These are phyloP conservation scores for Ormyrus nitidulus DNA, from an alignment of 2,888 invertebrate genomes.

Conservation along the genomic window DNA sequence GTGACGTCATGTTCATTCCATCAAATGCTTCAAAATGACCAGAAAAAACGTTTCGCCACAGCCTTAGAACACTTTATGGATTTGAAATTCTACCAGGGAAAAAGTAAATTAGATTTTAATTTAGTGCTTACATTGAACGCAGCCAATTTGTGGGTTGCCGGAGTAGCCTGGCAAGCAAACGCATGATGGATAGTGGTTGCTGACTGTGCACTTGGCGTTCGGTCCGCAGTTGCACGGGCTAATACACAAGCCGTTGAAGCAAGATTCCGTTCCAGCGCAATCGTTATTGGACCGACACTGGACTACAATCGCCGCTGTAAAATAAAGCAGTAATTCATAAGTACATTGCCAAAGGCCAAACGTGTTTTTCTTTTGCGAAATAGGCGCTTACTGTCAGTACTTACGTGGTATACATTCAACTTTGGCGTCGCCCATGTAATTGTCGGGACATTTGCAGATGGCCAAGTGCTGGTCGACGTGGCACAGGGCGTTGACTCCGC, in stretches of 20 bases:
- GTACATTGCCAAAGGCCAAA: background rate
- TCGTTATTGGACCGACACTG: slow-evolving; percentile 89
- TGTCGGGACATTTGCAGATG: slow-evolving; percentile 87
- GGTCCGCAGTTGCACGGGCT: slow-evolving; percentile 91
- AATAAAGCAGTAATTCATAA: background rate
- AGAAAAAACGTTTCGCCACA: slow-evolving; percentile 43
- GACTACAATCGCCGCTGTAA: slow-evolving; percentile 78
- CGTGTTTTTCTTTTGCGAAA: no score
- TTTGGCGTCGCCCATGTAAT: slow-evolving; percentile 85
- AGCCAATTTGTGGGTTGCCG: slow-evolving; percentile 90
- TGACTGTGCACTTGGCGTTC: slow-evolving; percentile 88
- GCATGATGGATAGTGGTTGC: slow-evolving; percentile 91
- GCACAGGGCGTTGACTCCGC: slow-evolving; percentile 89
- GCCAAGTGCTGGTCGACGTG: slow-evolving; percentile 86
- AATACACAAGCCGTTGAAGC: slow-evolving; percentile 87
- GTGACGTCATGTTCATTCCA: no score
- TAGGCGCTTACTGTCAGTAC: slow-evolving; percentile 67
- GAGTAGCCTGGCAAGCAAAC: slow-evolving; percentile 88
- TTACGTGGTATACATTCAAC: slow-evolving; percentile 88
- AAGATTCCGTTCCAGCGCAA: slow-evolving; percentile 88
- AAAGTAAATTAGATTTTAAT: background rate
- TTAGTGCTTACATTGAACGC: slow-evolving; percentile 78
- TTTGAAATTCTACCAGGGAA: background rate
- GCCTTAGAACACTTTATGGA: background rate
- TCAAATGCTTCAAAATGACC: no score